Conservation (phyloP, 2,888 invertebrate species). For the Myopa testacea region DNA sequence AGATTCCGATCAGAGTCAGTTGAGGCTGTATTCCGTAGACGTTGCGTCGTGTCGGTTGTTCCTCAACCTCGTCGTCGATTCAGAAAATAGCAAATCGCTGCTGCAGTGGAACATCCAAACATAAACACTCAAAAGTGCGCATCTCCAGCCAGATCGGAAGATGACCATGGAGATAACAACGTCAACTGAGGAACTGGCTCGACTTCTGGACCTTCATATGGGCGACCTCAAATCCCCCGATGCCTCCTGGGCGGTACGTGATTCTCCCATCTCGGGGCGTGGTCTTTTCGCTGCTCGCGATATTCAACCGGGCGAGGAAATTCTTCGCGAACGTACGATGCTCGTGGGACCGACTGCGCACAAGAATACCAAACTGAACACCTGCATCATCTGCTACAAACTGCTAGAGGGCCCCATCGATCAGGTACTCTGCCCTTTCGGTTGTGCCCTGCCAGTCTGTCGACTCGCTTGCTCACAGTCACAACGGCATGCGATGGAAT, state of each 20-base stretch:
- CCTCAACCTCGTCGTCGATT: too few species aligned
- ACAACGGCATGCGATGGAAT: conserved; percentile 74
- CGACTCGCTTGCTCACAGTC: conserved; percentile 72
- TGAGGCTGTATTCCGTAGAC: background rate
- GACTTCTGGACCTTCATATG: conserved; percentile 58
- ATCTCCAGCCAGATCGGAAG: background rate
- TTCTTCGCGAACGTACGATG: conserved; percentile 79
- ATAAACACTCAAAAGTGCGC: background rate
- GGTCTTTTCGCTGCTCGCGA: conserved; percentile 78
- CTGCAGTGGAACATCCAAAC: too few species aligned
- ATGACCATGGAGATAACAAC: conserved; percentile 47
- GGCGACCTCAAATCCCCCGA: conserved; percentile 49
- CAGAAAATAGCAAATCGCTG: too few species aligned
- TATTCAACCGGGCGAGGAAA: conserved; percentile 75
- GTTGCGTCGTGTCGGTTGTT: background rate
- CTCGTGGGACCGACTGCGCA: conserved; percentile 77
- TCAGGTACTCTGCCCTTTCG: conserved; percentile 70
- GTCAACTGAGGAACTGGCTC: conserved; percentile 56
- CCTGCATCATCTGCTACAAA: conserved; percentile 76
- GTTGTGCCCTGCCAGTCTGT: conserved; percentile 80
- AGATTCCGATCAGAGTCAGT: background rate
- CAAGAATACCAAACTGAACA: conserved; percentile 69
- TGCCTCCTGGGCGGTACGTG: conserved; percentile 72
- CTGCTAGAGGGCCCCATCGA: conserved; percentile 62
- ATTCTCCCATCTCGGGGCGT: conserved; percentile 76